phyloP scores from a whole-genome alignment of 2,113 vertebrate genomes.

The Ochotona princeps region DNA sequence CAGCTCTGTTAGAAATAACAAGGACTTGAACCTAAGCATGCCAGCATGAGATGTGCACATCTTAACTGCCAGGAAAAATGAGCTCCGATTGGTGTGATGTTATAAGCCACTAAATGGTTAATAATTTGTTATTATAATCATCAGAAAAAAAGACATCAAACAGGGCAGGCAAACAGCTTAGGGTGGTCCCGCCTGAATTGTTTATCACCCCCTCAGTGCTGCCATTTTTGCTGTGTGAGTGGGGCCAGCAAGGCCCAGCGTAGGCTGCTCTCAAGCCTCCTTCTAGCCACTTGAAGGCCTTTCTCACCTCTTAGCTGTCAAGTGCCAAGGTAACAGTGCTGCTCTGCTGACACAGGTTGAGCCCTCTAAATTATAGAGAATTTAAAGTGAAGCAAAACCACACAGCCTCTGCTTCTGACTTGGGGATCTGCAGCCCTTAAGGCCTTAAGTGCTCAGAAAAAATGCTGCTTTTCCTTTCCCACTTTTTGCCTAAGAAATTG shows the following conservation, averaged over 20 bases:
- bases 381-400: neutral
- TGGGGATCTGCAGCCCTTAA: neutral
- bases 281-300: neutral
- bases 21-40: too few relatives aligned
- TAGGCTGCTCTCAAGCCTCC: neutral
- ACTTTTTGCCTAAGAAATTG: neutral
- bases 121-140: neutral
- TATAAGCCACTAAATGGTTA: neutral
- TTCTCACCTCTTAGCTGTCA: neutral
- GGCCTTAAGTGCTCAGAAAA: neutral
- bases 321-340: neutral
- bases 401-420: neutral
- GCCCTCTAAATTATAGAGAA: neutral
- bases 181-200: neutral
- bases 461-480: neutral
- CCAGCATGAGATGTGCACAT: too few relatives aligned
- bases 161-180: neutral
- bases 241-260: neutral
- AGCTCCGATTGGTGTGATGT: too few relatives aligned
- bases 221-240: fast-evolving
- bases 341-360: neutral
- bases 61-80: too few relatives aligned
- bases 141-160: neutral
- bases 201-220: neutral
- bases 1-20: neutral